Percentiles rank a stretch among this genome's conserved stretches.
phyloP scores from a whole-genome alignment of 2,888 invertebrate species.

The Pristionchus entomophagus region DNA sequence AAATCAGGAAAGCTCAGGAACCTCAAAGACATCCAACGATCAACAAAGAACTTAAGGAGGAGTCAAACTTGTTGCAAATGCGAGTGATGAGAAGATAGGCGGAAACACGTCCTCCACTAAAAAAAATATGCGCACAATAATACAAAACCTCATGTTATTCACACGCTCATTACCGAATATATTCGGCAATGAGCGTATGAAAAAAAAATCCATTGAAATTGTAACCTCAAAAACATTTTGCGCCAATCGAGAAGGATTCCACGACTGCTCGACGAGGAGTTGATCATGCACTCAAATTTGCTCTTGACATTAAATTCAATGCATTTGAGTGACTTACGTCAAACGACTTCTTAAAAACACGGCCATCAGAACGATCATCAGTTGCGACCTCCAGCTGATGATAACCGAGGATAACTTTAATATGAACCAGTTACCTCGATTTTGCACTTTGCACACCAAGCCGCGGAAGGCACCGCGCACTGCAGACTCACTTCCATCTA shows the following conservation, averaged over 20 bases:
- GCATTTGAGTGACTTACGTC: not conserved
- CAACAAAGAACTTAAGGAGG: not conserved
- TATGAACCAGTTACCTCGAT: no score
- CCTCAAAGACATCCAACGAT: not conserved
- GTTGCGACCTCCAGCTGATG: no score
- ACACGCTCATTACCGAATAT: no score
- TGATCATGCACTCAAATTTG: not conserved
- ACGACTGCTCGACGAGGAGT: not conserved
- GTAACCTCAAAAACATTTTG: no score
- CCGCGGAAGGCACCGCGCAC: slow-evolving; percentile 1
- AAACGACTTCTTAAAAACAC: not conserved
- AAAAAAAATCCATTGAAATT: no score
- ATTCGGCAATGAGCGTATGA: no score
- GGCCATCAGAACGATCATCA: not conserved
- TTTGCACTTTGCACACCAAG: slow-evolving; percentile 28
- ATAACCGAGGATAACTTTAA: no score
- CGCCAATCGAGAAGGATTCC: not conserved
- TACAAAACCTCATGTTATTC: no score
- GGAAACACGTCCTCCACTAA: not conserved
- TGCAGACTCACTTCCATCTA: slow-evolving; percentile 26
- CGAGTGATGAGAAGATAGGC: slow-evolving; percentile 11
- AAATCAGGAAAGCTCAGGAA: slow-evolving; percentile 28
- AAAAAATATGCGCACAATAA: no score
- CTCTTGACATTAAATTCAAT: not conserved
- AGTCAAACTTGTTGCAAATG: slow-evolving; percentile 38